Evolutionary conservation across 1,140 invertebrate species (phyloP).

Genomic region (Drosophila orena): DNA sequence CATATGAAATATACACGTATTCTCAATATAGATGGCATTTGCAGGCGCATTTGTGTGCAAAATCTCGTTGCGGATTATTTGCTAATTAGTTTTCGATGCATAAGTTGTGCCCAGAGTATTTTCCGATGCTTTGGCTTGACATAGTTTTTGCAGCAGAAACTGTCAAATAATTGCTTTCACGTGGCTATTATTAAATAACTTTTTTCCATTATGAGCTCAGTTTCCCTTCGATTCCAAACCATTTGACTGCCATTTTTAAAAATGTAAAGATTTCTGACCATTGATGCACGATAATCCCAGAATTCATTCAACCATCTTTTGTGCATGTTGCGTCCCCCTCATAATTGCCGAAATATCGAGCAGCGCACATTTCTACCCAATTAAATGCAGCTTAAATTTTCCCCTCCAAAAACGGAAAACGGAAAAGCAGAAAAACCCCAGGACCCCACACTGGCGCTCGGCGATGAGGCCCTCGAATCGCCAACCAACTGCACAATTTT

Average conservation of each 20-base stretch:
- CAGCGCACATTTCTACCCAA: slow-evolving; percentile 55
- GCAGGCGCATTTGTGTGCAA: not conserved
- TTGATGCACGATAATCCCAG: not conserved
- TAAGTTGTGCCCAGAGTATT: not conserved
- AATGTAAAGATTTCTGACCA: too few relatives aligned
- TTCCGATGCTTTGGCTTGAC: too few relatives aligned
- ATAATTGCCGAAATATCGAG: slow-evolving; percentile 21
- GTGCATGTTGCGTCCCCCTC: slow-evolving; percentile 1
- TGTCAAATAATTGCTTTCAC: too few relatives aligned
- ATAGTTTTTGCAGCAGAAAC: too few relatives aligned
- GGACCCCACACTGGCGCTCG: not conserved
- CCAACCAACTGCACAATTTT: slow-evolving; percentile 80
- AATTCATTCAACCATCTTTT: not conserved
- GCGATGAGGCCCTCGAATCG: slow-evolving; percentile 46
- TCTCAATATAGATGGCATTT: slow-evolving; percentile 6
- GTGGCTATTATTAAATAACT: too few relatives aligned
- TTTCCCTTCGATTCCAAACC: too few relatives aligned
- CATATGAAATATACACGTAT: slow-evolving; percentile 11
- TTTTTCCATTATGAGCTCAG: too few relatives aligned
- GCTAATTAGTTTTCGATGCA: slow-evolving; percentile 12
- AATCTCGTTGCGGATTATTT: not conserved
- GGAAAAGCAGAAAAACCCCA: slow-evolving; percentile 1
- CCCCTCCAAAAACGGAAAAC: slow-evolving; percentile 6
- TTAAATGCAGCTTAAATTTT: slow-evolving; percentile 75
- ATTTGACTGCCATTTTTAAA: too few relatives aligned